phyloP scores from a whole-genome alignment of 1,140 invertebrate genomes.

The Elysia chlorotica region DNA sequence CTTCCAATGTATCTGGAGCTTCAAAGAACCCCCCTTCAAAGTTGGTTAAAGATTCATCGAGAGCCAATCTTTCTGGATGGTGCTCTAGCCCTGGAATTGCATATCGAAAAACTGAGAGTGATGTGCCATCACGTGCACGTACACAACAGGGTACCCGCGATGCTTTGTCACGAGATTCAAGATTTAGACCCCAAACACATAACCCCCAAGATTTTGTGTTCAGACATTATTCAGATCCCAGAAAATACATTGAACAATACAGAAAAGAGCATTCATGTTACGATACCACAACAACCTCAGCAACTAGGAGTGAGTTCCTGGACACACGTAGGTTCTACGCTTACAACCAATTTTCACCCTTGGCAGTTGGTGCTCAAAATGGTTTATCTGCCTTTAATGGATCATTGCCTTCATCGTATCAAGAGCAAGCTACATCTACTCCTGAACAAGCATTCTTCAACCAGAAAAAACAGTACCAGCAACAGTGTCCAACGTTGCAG shows the following conservation, averaged over 20 bases:
- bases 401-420: neutral
- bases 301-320: conserved; percentile 16
- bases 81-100: conserved; percentile 29
- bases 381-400: neutral
- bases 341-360: conserved; percentile 5
- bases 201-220: conserved; percentile 35
- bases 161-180: too few species aligned
- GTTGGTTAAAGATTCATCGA: neutral
- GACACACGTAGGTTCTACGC: conserved; percentile 16
- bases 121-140: too few species aligned
- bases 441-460: too few species aligned
- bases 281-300: conserved; percentile 9
- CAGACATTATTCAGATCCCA: conserved; percentile 43
- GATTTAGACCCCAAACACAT: too few species aligned
- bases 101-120: conserved; percentile 32
- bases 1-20: too few species aligned
- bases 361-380: neutral
- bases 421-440: neutral
- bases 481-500: neutral
- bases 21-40: too few species aligned
- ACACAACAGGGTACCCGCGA: too few species aligned
- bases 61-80: conserved; percentile 33
- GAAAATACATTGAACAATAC: conserved; percentile 53
- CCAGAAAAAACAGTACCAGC: neutral
- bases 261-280: conserved; percentile 41